Evolutionary conservation across 2,797 vertebrate species (phyloP).

Genomic region (Gambelia wislizenii): DNA sequence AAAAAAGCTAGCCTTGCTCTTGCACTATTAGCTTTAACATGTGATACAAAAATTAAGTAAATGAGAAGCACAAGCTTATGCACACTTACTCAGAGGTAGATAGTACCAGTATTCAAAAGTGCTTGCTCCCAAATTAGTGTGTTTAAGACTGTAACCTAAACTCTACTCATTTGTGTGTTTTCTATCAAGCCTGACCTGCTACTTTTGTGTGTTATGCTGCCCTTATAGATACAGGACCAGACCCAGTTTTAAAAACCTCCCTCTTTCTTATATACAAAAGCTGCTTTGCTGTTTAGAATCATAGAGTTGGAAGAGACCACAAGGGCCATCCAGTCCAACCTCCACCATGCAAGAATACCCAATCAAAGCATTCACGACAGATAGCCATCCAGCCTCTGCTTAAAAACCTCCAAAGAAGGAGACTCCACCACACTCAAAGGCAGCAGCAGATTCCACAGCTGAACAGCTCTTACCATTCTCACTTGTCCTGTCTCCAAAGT

Average conservation of each 20-base stretch:
- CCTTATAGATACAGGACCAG: neutral
- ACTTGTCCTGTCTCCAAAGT: neutral
- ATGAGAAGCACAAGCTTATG: neutral
- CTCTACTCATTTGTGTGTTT: neutral
- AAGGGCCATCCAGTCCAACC: too few species aligned
- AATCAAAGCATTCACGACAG: too few species aligned
- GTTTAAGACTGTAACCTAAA: neutral
- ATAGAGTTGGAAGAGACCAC: too few species aligned
- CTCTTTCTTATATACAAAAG: neutral
- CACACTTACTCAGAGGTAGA: neutral
- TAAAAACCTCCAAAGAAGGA: too few species aligned
- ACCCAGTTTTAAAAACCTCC: neutral
- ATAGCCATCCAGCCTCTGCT: too few species aligned
- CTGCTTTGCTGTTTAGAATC: neutral
- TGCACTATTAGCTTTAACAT: neutral
- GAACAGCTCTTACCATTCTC: too few species aligned
- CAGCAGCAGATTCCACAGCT: too few species aligned
- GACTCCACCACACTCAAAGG: too few species aligned
- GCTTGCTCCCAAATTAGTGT: neutral
- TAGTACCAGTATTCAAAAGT: neutral
- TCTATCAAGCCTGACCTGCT: neutral
- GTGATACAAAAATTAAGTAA: neutral
- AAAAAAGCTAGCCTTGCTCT: neutral
- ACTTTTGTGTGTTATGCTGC: neutral
- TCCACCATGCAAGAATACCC: too few species aligned